Base-by-base conservation (phyloP, 1,140 invertebrate species). In the Brachionus rubens region DNA sequence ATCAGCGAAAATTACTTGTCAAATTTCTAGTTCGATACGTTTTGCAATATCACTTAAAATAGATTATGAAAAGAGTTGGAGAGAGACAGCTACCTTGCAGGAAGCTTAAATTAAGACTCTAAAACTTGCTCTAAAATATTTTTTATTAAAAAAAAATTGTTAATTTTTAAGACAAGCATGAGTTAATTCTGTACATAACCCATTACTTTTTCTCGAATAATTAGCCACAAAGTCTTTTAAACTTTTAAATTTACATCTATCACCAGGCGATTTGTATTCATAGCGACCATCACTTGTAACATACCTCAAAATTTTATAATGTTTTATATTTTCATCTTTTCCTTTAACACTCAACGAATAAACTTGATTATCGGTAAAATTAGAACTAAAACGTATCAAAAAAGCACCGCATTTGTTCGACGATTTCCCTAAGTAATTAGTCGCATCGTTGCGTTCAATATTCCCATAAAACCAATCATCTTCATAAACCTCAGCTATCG, bases 401-500 rank as follows among this genome's bases (percentile, higher is more conserved):
- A 65, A 65, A 24, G 59, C 2, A 19, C 59, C 59, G 2, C 19
- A n/a, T 36, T 12, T 65, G 19, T 65, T 65, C 10, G 9, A 9
- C 3, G 41, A 36, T 4, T 36, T 41, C 12, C 24, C 43, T 3
- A 65, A 36, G 9, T 24, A 24, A n/a, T 9, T 12, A 1, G 41
- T 36, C 0, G 36, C 59, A 14, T 65, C 40, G 10, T 2, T 43
- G 16, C 59, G 16, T 4, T 41, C 36, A 19, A 41, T 43, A 19
- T 65, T 24, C 14, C 59, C 59, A 0, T 43, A 36, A 65, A 43
- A 65, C 59, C 59, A 65, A 2, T 43, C 24, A 43, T 65, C 59
- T 1, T 41, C 7, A 21, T 19, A 65, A 24, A 43, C 24, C n/a
- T 65, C 59, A 21, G 33, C 59, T 21, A 65, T 12, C 5, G 12